Base-by-base conservation (phyloP, 2,797 vertebrate species). In the Thunnus albacares region DNA sequence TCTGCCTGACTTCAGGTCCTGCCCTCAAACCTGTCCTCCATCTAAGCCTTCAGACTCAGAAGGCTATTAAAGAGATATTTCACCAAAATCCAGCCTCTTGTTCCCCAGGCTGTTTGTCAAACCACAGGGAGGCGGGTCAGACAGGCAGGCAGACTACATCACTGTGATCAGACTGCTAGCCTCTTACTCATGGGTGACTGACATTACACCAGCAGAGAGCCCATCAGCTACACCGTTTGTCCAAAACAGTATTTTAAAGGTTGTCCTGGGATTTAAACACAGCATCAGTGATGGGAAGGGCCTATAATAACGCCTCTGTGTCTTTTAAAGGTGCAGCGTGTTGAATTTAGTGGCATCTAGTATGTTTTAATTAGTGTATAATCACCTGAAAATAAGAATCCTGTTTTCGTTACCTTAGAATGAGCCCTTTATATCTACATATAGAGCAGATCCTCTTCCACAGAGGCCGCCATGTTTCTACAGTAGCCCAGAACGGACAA, bases 1-100 rank as follows among this genome's bases (percentile, higher is more conserved):
- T 79, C 84, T 81, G 65, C 80, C 79, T 41, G 82, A 85, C 75
- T 83, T 79, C 71, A 86, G 79, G 62, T 75, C 67, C 57, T 88
- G 73, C 82, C 71, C 82, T 80, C 58, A 61, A 60, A 87, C 82
- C 72, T 81, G 71, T 70, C 79, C 71, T 71, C 82, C 69, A 70
- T 70, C 65, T 66, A 70, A 81, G 71, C 71, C 71, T 55, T 72
- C 15, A 6, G 65, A 81, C 69, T 86, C 55, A 55, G 68, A 80
- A 22, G 67, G 38, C 43, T 47, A 64, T 86, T 80, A 81, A 87
- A 86, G 75, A 80, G 57, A 83, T 67, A 80, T 57, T 87, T 83
- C 74, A 72, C 67, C 76, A 43, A 70, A 79, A 81, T 53, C 64
- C 67, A 60, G 65, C 7, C 65, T 51, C 52, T 66, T 12, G 57